These are phyloP conservation scores for Brienomyrus brachyistius DNA, from an alignment of 2,113 vertebrate genomes.

Conservation along the genomic window DNA sequence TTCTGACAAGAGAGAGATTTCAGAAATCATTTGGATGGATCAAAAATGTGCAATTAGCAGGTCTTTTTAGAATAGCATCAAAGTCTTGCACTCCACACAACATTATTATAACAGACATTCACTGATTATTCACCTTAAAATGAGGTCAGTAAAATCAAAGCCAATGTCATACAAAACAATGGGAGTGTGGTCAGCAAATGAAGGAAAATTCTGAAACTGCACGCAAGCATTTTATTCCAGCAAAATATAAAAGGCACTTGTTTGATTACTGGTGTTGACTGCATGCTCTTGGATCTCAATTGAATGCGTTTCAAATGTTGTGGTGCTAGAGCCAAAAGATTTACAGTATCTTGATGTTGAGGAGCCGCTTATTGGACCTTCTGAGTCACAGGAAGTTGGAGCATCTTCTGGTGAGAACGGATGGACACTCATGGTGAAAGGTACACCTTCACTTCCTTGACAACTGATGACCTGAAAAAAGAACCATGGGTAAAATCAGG, in stretches of 20 bases:
- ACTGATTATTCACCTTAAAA: neutral
- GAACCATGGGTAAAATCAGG: conserved; percentile 1
- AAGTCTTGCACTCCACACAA: neutral
- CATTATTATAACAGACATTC: neutral
- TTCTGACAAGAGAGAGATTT: neutral
- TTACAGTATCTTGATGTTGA: neutral
- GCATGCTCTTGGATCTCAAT: neutral
- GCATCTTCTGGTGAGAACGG: conserved; percentile 38
- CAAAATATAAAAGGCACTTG: neutral
- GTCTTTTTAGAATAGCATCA: neutral
- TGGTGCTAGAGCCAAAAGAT: conserved; percentile 19
- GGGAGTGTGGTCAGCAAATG: neutral
- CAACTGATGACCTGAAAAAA: conserved; percentile 67
- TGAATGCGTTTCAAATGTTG: neutral
- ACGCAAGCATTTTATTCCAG: neutral
- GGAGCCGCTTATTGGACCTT: conserved; percentile 25
- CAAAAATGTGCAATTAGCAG: neutral
- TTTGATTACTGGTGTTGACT: neutral
- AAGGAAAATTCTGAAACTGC: neutral
- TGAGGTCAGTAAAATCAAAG: neutral
- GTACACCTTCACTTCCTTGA: conserved; percentile 72
- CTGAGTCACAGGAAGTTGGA: conserved; percentile 71
- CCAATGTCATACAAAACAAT: neutral
- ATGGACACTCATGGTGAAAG: conserved; percentile 47
- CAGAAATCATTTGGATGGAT: neutral